Conservation (phyloP, 2,797 vertebrate species). For the Caiman crocodilus region DNA sequence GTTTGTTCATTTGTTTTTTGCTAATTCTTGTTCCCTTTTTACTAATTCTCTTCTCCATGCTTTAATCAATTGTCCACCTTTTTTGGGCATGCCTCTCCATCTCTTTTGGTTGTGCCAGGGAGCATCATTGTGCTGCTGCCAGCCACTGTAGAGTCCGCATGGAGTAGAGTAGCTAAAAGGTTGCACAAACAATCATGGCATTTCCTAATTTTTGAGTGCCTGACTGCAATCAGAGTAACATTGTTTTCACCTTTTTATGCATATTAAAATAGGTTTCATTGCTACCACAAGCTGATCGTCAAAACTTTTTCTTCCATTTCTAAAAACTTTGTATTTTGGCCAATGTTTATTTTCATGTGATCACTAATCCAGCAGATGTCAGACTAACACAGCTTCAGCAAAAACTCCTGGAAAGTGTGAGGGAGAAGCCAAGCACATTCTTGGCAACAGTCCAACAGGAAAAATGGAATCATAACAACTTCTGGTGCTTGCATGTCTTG, state of each 20-base stretch:
- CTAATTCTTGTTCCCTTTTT: background rate
- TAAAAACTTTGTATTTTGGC: background rate
- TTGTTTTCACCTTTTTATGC: background rate
- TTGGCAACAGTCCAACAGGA: background rate
- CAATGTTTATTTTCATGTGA: background rate
- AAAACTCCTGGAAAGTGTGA: background rate
- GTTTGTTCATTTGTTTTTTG: background rate
- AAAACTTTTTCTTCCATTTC: fast-evolving
- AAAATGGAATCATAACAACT: background rate
- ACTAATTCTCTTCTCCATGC: background rate
- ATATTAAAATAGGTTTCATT: background rate
- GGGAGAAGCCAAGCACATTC: background rate
- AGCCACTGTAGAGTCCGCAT: no score
- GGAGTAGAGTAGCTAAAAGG: background rate
- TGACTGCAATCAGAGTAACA: background rate
- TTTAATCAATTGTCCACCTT: background rate
- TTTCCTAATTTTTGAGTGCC: background rate
- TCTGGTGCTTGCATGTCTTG: background rate
- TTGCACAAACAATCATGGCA: fast-evolving
- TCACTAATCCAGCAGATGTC: conserved; percentile 77
- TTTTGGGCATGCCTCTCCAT: no score
- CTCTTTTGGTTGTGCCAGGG: no score
- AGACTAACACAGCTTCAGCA: conserved; percentile 44
- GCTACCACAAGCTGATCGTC: fast-evolving
- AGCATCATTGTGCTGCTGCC: no score